Conservation (phyloP, 1,140 invertebrate species). For the Zophobas atratus region DNA sequence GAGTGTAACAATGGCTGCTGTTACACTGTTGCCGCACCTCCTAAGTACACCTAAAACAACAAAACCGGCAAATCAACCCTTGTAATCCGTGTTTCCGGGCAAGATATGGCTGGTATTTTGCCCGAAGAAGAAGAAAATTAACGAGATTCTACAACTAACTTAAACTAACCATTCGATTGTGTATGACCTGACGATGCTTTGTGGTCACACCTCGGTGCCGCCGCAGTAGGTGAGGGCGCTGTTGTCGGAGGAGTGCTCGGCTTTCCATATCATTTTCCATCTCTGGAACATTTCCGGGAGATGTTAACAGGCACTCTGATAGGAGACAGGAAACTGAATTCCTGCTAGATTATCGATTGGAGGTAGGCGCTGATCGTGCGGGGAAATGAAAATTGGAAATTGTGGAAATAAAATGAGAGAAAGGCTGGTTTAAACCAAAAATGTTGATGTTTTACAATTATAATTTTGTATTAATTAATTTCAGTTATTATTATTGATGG, state of each 20-base stretch:
- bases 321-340: background rate
- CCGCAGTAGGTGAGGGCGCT: conserved; percentile 65
- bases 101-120: conserved; percentile 55
- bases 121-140: conserved; percentile 23
- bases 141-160: conserved; percentile 18
- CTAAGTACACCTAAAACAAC: conserved; percentile 30
- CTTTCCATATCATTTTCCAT: conserved; percentile 67
- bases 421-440: no score
- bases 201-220: conserved; percentile 69
- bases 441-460: no score
- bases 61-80: conserved; percentile 35
- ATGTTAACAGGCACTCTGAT: background rate
- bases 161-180: conserved; percentile 68
- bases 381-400: no score
- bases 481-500: no score
- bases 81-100: conserved; percentile 36
- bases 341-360: no score
- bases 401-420: no score
- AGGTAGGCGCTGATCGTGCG: no score
- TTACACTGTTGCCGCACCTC: background rate
- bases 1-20: conserved; percentile 51
- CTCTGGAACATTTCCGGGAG: conserved; percentile 55
- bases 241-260: conserved; percentile 65
- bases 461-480: no score
- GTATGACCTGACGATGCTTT: conserved; percentile 60